These are phyloP conservation scores for Sylvia borin DNA, from an alignment of 2,797 vertebrate genomes.

Conservation along the genomic window DNA sequence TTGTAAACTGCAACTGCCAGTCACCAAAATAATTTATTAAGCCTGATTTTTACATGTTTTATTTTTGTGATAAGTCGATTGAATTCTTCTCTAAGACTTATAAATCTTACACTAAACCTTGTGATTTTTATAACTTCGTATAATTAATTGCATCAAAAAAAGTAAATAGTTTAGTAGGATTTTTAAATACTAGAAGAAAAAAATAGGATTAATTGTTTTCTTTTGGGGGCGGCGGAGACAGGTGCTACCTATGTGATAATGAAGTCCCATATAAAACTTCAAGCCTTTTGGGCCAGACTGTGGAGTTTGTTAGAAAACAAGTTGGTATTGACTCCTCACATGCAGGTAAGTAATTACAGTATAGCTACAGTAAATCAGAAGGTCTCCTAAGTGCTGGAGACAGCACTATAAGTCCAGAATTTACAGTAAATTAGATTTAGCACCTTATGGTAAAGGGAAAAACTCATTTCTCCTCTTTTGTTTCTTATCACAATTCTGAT, in stretches of 20 bases:
- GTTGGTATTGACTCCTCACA: conserved; percentile 43
- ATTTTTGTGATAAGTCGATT: background rate
- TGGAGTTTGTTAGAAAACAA: conserved; percentile 86
- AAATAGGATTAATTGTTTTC: conserved; percentile 39
- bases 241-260: conserved; percentile 92
- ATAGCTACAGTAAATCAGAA: background rate
- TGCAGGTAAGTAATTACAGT: conserved; percentile 77
- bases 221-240: conserved; percentile 46
- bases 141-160: background rate
- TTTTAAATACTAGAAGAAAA: background rate
- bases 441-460: background rate
- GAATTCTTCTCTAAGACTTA: background rate
- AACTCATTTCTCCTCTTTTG: background rate
- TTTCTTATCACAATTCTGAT: background rate
- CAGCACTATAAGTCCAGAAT: background rate
- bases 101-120: background rate
- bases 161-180: background rate
- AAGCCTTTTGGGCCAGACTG: conserved; percentile 85
- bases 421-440: background rate
- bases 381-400: background rate
- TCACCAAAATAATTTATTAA: background rate
- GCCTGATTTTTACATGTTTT: background rate
- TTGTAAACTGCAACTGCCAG: background rate
- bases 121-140: background rate
- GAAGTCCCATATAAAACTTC: conserved; percentile 86